Conservation (phyloP, 2,113 vertebrate genomes). For the Percopsis transmontana region DNA sequence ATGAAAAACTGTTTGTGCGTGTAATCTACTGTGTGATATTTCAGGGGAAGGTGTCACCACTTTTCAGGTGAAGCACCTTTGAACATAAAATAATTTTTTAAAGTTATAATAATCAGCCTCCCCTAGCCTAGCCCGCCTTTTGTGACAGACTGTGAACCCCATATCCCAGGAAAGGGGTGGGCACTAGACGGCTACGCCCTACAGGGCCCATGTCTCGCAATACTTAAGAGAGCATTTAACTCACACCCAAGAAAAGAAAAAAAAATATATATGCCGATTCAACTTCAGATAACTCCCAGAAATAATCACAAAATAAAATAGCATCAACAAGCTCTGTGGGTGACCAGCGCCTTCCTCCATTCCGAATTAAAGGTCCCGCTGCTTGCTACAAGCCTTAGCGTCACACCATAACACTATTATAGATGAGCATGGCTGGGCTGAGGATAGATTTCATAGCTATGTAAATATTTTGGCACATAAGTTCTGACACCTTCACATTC, state of each 20-base stretch:
- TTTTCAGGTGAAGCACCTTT: constrained; percentile 67
- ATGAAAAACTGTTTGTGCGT: constrained; percentile 51
- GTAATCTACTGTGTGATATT: constrained; percentile 65
- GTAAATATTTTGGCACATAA: constrained; percentile 58
- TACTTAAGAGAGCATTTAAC: constrained; percentile 59
- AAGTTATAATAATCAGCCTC: constrained; percentile 59
- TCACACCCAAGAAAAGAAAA: constrained; percentile 33
- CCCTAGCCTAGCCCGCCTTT: no score
- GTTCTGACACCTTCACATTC: constrained; percentile 40
- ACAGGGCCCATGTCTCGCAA: constrained; percentile 31
- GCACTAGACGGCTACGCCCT: constrained; percentile 39
- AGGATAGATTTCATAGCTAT: constrained; percentile 44
- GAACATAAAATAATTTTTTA: constrained; percentile 53
- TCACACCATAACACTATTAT: constrained; percentile 58
- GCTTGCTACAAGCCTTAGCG: constrained; percentile 57
- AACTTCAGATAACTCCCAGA: constrained; percentile 32
- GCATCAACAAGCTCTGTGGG: constrained; percentile 51
- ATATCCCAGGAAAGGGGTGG: constrained; percentile 25
- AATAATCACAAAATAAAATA: constrained; percentile 52
- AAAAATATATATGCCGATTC: constrained; percentile 4
- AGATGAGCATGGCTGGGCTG: constrained; percentile 42
- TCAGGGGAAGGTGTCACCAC: constrained; percentile 33
- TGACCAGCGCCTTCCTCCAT: constrained; percentile 26
- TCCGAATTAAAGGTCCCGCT: constrained; percentile 59
- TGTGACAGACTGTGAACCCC: constrained; percentile 8